Conservation (phyloP, 2,888 invertebrate species). For the Pseudanteris insignis region DNA sequence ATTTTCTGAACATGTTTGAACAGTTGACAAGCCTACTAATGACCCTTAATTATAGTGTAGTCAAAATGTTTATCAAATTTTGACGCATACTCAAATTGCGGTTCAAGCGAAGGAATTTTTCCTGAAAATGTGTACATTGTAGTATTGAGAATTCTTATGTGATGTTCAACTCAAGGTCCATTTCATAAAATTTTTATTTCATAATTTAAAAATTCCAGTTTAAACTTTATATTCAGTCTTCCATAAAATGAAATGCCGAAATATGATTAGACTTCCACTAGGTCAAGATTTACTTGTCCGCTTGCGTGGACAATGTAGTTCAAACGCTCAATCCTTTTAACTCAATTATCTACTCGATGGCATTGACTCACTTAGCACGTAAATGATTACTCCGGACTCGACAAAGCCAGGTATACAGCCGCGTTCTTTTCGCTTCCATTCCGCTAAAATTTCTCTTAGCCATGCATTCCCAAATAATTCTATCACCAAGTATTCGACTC, state of each 20-base stretch:
- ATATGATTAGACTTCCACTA: constrained; percentile 16
- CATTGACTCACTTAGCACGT: constrained; percentile 80
- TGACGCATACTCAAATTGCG: too few species aligned
- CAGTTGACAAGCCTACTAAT: too few species aligned
- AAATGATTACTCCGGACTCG: constrained; percentile 84
- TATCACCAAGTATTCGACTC: constrained; percentile 83
- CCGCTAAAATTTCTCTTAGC: constrained; percentile 77
- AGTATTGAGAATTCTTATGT: too few species aligned
- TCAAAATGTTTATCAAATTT: too few species aligned
- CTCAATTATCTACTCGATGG: constrained; percentile 31
- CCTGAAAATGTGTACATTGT: too few species aligned
- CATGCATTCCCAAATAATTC: constrained; percentile 83
- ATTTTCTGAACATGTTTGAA: too few species aligned
- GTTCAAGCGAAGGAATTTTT: too few species aligned
- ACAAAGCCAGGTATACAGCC: constrained; percentile 83
- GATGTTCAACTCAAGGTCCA: too few species aligned
- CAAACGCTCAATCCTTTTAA: constrained; percentile 35
- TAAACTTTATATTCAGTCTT: too few species aligned
- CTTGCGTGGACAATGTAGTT: constrained; percentile 18
- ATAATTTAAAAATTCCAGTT: too few species aligned
- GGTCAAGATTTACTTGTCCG: constrained; percentile 34
- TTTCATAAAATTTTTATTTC: too few species aligned
- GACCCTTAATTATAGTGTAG: too few species aligned
- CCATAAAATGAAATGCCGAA: constrained; percentile 4
- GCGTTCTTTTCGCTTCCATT: constrained; percentile 82